Conservation (phyloP, 2,888 invertebrate species). For the Agriopis leucophaearia region DNA sequence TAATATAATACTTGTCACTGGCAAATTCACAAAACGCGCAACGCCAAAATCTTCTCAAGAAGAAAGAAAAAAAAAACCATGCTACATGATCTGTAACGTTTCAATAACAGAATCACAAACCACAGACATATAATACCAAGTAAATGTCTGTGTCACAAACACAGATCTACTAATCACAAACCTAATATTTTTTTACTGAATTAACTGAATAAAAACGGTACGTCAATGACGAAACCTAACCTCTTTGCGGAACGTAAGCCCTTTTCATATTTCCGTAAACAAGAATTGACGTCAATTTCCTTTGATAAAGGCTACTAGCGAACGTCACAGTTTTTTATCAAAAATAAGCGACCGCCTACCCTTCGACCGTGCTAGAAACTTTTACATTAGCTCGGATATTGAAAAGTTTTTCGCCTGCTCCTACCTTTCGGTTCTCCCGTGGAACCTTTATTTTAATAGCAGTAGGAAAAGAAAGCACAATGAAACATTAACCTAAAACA, state of each 20-base stretch:
- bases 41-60: no score
- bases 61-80: neutral
- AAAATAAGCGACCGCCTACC: constrained; percentile 22
- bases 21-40: no score
- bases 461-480: constrained; percentile 39
- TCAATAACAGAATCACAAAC: no score
- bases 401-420: constrained; percentile 40
- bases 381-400: constrained; percentile 43
- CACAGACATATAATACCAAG: no score
- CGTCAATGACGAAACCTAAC: no score
- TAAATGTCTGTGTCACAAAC: no score
- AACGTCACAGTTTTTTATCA: constrained; percentile 27
- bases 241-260: no score
- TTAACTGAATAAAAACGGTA: constrained; percentile 30
- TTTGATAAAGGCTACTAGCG: constrained; percentile 19
- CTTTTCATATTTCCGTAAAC: constrained; percentile 29
- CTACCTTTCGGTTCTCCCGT: neutral
- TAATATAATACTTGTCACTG: no score
- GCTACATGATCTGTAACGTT: constrained; percentile 27
- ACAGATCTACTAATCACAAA: no score
- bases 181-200: no score
- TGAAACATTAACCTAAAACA: constrained; percentile 46
- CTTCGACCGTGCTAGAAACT: constrained; percentile 31
- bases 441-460: constrained; percentile 34
- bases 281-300: constrained; percentile 31